A percentile compares a stretch with the other conserved stretches of the same genome.
These are phyloP conservation scores for Spatulosminthurus flaviceps DNA, from an alignment of 2,888 invertebrate genomes.

Conservation along the genomic window DNA sequence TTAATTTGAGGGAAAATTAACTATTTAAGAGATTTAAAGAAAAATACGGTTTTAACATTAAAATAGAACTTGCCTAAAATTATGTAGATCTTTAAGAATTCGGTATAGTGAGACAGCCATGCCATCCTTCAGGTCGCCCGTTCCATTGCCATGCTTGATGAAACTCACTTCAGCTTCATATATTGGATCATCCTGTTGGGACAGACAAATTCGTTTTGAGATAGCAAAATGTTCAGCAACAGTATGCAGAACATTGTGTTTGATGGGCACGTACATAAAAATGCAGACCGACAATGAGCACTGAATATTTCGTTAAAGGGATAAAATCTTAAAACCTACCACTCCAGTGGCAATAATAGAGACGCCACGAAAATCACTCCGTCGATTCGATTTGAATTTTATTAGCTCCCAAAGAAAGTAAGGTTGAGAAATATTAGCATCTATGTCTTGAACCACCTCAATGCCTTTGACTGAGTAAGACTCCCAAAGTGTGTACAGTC, in stretches of 20 bases:
- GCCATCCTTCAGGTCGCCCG: neutral
- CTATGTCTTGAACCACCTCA: conserved; percentile 5
- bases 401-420: neutral
- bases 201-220: neutral
- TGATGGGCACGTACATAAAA: neutral
- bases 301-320: neutral
- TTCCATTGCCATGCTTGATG: neutral
- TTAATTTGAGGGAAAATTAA: too few relatives aligned
- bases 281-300: neutral
- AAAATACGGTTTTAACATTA: neutral
- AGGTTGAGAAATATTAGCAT: neutral
- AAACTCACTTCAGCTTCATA: conserved; percentile 32
- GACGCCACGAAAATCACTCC: conserved; percentile 15
- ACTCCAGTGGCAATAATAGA: conserved; percentile 33
- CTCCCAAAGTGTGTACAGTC: conserved; percentile 1
- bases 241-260: too few relatives aligned
- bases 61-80: conserved; percentile 28
- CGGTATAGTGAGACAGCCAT: conserved; percentile 14
- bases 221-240: neutral
- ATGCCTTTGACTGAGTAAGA: conserved; percentile 10
- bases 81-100: neutral
- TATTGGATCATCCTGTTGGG: neutral
- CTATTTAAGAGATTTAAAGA: too few relatives aligned
- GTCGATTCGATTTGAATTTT: conserved; percentile 11
- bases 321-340: neutral